Evolutionary conservation across 2,888 invertebrate species (phyloP), one percentile per base, ranked within the genome.

Genomic region (Amphimallon solstitiale): DNA sequence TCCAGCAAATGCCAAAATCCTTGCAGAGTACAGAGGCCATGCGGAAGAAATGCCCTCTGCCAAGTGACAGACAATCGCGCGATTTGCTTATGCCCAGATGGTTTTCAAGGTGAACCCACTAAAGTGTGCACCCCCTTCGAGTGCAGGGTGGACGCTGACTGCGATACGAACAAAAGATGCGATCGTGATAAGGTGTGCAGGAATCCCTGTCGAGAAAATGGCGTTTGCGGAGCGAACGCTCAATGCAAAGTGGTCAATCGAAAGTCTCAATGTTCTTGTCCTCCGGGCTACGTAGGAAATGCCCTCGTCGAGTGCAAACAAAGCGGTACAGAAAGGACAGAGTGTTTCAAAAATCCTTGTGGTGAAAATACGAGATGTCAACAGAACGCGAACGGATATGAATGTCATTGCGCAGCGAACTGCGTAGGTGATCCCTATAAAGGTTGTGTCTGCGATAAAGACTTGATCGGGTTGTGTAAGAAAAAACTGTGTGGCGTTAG

Each of bases 1-100:
- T 86, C 85, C 66, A 86, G 85, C 9, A 87, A 90, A 76, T 94
- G 94, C 76, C 83, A 87, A 48, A 87, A 90, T 80, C 90, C 92
- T 45, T 93, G 93, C 75, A 81, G 84, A 68, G 84, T 86, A 69
- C 85, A 87, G 46, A 84, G 85, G 12, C 89, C 92, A 0, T 95
- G 95, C 74, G 95, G 95, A 2, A 87, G 87, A 71, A 91, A 92
- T 78, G 93, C 95, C 0, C 78, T 92, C 1, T 95, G 95, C 77
- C 87, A 89, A 70, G 89, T 92, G 0, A 89, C 90, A 1, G 90
- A 92, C 71, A 95, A 95, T 80, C 87, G 92, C 43, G 90, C 93
- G 46, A 87, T 95, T 2, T 96, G 96, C 78, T 87, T 93, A 66
- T 96, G 96, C 77, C 93, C 94, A 0, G 92, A 93, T 76, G 94